A percentile compares a stretch with the other conserved stretches of the same genome.
These are phyloP conservation scores for Alectura lathami DNA, from an alignment of 2,113 vertebrate genomes.

Conservation along the genomic window DNA sequence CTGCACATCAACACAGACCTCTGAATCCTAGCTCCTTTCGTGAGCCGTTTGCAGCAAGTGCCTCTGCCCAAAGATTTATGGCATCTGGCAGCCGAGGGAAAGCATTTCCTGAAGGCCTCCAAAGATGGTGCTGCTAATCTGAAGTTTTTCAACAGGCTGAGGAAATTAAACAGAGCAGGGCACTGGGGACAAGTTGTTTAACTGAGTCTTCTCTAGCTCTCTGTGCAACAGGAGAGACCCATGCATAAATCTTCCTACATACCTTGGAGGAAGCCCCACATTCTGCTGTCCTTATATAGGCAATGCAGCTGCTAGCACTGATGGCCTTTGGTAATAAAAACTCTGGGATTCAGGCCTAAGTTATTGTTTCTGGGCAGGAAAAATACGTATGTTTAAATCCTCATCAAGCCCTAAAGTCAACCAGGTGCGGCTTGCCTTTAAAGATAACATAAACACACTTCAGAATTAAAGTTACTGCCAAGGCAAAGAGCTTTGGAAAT, in stretches of 20 bases:
- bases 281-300: not conserved
- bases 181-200: not conserved
- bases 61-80: not conserved
- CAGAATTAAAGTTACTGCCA: not conserved
- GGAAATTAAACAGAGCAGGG: not conserved
- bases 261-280: not conserved
- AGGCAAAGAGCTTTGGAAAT: not conserved
- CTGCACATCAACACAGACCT: not conserved
- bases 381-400: not conserved
- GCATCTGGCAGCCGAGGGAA: not conserved
- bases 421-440: not conserved
- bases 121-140: not conserved
- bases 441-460: not conserved
- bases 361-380: not conserved
- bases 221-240: not conserved
- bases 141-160: not conserved
- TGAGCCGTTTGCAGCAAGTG: accelerated
- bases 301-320: not conserved
- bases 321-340: not conserved
- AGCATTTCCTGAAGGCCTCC: not conserved
- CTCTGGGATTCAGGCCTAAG: not conserved
- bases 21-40: not conserved
- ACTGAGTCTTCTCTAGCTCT: not conserved
- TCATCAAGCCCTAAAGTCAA: not conserved
- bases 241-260: accelerated